These are phyloP conservation scores for Ovibos moschatus DNA, from an alignment of 2,113 vertebrate genomes.

Conservation along the genomic window DNA sequence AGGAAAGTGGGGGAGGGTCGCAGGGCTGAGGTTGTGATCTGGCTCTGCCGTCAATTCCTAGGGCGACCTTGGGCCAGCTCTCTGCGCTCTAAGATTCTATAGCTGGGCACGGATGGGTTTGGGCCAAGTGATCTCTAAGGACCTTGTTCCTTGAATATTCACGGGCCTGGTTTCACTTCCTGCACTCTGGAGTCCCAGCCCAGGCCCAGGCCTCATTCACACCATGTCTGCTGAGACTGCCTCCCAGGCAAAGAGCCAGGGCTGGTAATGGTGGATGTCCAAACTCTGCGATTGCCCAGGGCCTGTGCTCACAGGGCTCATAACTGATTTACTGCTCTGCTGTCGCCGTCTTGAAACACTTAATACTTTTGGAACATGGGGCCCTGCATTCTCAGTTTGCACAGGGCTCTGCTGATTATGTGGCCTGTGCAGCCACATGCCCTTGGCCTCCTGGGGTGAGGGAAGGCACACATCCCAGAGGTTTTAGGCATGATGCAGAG, in stretches of 20 bases:
- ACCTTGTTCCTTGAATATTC: background rate
- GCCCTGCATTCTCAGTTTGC: background rate
- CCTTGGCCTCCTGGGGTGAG: background rate
- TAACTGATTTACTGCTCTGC: background rate
- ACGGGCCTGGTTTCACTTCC: background rate
- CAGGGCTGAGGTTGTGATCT: background rate
- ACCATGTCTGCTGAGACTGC: background rate
- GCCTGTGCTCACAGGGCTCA: background rate
- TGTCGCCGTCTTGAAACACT: background rate
- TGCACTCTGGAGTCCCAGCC: background rate
- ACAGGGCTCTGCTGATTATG: background rate
- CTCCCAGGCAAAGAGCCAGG: background rate
- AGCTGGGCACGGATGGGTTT: background rate
- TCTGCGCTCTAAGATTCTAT: background rate
- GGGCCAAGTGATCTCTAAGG: background rate
- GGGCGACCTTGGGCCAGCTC: background rate
- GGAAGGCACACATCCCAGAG: background rate
- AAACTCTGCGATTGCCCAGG: fast-evolving
- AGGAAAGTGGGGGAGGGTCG: background rate
- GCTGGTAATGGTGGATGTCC: fast-evolving
- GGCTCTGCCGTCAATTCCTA: background rate
- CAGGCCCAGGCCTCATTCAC: background rate
- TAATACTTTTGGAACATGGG: background rate
- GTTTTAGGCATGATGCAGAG: background rate
- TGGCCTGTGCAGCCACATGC: background rate